Evolutionary conservation across 2,113 vertebrate genomes (phyloP).

Genomic region (Dipodomys ordii): DNA sequence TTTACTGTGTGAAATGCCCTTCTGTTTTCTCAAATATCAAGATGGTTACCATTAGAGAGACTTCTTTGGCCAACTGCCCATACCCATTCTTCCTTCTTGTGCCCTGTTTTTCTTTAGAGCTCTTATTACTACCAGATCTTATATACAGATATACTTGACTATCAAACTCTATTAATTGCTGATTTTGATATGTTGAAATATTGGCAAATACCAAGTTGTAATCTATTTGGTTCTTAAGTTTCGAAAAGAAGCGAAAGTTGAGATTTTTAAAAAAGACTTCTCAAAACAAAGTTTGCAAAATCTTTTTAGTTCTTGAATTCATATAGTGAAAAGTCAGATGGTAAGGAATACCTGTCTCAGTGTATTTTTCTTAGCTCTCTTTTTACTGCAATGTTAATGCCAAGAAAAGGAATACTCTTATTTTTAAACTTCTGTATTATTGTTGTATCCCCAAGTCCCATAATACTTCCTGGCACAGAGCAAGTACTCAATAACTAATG

Average conservation of each 20-base stretch:
- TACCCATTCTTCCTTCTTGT: neutral
- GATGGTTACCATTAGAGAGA: neutral
- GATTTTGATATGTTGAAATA: neutral
- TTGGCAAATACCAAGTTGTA: neutral
- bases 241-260: neutral
- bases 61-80: neutral
- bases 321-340: neutral
- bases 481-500: neutral
- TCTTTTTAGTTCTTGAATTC: constrained; percentile 32
- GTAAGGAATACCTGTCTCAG: neutral
- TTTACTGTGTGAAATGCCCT: neutral
- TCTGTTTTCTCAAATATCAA: neutral
- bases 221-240: neutral
- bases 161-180: constrained; percentile 6
- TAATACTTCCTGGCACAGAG: neutral
- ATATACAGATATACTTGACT: neutral
- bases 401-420: neutral
- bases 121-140: neutral
- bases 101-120: constrained; percentile 1
- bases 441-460: neutral
- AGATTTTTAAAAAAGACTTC: neutral
- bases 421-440: constrained; percentile 25
- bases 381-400: neutral
- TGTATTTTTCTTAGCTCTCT: neutral
- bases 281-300: neutral